Conservation (phyloP, 2,113 vertebrate genomes). For the Gracilinanus agilis region DNA sequence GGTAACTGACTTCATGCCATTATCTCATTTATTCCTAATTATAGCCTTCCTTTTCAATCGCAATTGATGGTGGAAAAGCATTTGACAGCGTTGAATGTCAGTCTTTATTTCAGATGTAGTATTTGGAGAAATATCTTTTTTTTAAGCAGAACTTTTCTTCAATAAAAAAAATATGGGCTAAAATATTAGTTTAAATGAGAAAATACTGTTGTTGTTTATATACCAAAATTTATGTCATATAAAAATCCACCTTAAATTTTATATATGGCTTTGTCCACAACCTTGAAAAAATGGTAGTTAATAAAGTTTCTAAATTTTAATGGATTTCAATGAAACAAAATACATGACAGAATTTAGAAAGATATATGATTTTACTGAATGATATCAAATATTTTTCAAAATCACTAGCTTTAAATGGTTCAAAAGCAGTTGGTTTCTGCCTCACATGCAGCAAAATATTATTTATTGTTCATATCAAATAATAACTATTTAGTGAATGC, state of each 20-base stretch:
- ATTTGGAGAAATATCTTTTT: neutral
- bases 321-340: neutral
- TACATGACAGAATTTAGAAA: neutral
- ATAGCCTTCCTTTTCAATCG: neutral
- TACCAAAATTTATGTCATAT: neutral
- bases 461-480: neutral
- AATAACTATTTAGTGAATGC: neutral
- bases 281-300: neutral
- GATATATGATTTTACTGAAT: neutral
- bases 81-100: constrained; percentile 1
- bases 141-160: neutral
- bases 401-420: neutral
- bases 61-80: neutral
- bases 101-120: neutral
- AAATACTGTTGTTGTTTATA: neutral
- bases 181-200: neutral
- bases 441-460: neutral
- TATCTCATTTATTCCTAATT: constrained; percentile 3
- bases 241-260: neutral
- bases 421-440: neutral
- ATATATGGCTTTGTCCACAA: neutral
- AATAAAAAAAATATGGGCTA: neutral
- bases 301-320: neutral
- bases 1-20: neutral
- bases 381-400: neutral